Base-by-base conservation (phyloP, 2,888 invertebrate genomes). In the Zaprionus lineosus region DNA sequence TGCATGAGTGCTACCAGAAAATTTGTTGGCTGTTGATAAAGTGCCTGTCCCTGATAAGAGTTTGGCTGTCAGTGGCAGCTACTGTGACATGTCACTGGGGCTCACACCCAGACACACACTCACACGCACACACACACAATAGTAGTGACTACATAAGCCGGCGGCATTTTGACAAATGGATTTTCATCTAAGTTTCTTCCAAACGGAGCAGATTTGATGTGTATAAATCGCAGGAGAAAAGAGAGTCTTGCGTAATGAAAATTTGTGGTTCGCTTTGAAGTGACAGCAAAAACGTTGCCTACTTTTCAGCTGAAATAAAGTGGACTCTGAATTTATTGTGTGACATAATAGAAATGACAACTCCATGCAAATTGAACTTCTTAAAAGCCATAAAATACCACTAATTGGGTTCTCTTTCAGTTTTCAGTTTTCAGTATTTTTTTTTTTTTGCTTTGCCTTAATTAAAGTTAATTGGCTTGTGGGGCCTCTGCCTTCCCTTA, bases 11-110 rank as follows among this genome's bases (percentile, higher is more conserved):
- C 79, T 58, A 64, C 56, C 51, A 64, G 70, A 44, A 61, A 69
- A 44, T 39, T 60, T 50, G 41, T 44, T 59, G 46, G 75, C 81
- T 55, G 48, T 63, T 71, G 77, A 84, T 79, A 73, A 66, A 59
- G 31, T 47, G 44, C 14, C 29, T 43, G 39, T 7, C 41, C 16
- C 36, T 56, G 77, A 67, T 73, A 73, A 58, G 36, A 36, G 21
- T 34, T 34, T 37, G 47, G 12, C 12, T 47, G 47, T n/a, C 36
- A 1, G 2, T 29, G 28, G 11, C n/a, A 53, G 26, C 12, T 16
- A 34, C 11, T 8, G n/a, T 39, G 15, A 28, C 29, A 51, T n/a
- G n/a, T 5, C 19, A 19, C 19, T 19, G 19, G 5, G n/a, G 12
- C n/a, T n/a, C n/a, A n/a, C 31, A 36, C 31, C 41, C 52, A 50